Evolutionary conservation across 2,797 vertebrate species (phyloP), one percentile per base, ranked within the genome.

Genomic region (Paedocypris micromegethes): DNA sequence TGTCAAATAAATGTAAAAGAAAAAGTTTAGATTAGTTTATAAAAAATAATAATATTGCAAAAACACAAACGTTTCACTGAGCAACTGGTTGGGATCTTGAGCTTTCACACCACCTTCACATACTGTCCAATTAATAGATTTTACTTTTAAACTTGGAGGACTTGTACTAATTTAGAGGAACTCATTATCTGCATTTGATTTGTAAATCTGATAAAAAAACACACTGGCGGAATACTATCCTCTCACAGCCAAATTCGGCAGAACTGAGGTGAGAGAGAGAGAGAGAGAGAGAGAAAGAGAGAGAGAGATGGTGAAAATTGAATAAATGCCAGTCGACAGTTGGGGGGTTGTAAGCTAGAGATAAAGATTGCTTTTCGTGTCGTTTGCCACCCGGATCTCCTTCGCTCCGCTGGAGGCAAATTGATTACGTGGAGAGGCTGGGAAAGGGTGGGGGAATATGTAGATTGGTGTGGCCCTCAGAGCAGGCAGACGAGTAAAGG

Each of bases 221-320:
- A 57, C 58, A 60, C 44, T 58, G 7, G 2, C 47, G 50, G 58
- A 58, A 61, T 69, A 62, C 38, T 68, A 44, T 42, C n/a, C 3
- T 66, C 41, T 72, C 37, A 4, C 66, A 57, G 61, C 9, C 58
- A 56, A 50, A 44, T 51, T 60, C 66, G 55, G 44, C 47, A 40
- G 72, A 63, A 57, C 45, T 41, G 8, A 54, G 56, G 65, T 3
- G n/a, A 40, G 49, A 60, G 40, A 84, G 49, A 44, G 6, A 90
- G 88, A 88, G 86, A 88, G 87, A 90, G 88, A 87, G 90, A 64
- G 67, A 72, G 89, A 85, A 82, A 85, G 59, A 88, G 72, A 53
- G 47, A 40, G 46, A 68, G 76, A 78, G 69, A 48, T 72, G 72
- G 40, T 74, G 65, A 75, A 79, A 79, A 79, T 76, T 77, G 65